These are phyloP conservation scores for Felis chaus DNA, from an alignment of 2,113 vertebrate species.

Conservation along the genomic window DNA sequence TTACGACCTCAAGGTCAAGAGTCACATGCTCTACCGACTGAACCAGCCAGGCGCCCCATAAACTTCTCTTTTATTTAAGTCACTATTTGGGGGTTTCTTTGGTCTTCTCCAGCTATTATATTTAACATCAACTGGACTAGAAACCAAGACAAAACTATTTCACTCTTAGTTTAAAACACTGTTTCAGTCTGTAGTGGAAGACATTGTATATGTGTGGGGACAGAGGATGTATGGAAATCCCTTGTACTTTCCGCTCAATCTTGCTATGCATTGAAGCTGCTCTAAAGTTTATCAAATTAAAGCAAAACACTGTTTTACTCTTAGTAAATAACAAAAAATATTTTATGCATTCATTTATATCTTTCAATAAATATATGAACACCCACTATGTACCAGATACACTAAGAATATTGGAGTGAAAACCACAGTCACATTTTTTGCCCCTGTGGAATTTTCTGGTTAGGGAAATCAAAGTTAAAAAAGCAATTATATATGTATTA, in stretches of 20 bases:
- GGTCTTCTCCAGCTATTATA: not conserved
- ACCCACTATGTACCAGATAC: not conserved
- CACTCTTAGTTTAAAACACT: not conserved
- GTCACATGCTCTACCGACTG: no score
- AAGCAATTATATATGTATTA: not conserved
- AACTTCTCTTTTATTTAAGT: not conserved
- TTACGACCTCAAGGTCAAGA: no score
- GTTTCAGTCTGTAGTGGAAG: not conserved
- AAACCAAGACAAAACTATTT: not conserved
- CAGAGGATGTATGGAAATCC: not conserved
- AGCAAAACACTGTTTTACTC: not conserved
- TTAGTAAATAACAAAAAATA: not conserved
- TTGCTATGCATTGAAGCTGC: not conserved
- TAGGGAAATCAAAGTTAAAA: conserved; percentile 29
- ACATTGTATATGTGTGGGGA: not conserved
- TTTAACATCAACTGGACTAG: not conserved
- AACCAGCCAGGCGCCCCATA: not conserved
- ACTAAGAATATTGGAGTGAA: not conserved
- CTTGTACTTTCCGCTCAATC: not conserved
- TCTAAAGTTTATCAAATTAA: conserved; percentile 5
- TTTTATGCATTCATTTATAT: not conserved
- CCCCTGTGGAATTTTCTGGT: not conserved
- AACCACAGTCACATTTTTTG: not conserved
- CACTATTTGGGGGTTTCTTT: not conserved
- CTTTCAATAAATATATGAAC: not conserved